Percentiles rank a stretch among this genome's conserved stretches.
phyloP scores from a whole-genome alignment of 2,113 vertebrate species.

The Serilophus lunatus region DNA sequence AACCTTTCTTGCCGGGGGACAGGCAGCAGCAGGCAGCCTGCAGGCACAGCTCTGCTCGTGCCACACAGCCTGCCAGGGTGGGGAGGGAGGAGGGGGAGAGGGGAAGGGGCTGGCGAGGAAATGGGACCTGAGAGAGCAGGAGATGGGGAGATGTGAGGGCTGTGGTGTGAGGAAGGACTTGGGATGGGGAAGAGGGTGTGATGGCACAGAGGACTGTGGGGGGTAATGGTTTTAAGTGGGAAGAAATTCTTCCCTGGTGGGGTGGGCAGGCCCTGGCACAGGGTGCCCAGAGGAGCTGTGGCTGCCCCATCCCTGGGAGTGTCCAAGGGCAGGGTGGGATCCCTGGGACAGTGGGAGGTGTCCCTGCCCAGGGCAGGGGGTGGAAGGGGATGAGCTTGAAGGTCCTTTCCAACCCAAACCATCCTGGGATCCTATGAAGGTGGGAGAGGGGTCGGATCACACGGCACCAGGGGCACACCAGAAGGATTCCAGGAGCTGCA shows the following conservation, averaged over 20 bases:
- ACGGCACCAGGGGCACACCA: rapidly evolving
- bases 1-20: not conserved
- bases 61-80: not conserved
- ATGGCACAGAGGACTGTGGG: rapidly evolving
- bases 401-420: not conserved
- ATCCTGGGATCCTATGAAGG: not conserved
- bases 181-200: rapidly evolving
- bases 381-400: rapidly evolving
- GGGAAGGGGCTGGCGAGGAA: not conserved
- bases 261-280: rapidly evolving
- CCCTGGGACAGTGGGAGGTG: rapidly evolving
- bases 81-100: not conserved
- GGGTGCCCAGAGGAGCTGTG: not conserved
- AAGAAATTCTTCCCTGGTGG: not conserved
- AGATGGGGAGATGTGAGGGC: rapidly evolving
- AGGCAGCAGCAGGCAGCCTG: not conserved
- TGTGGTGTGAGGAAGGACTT: not conserved
- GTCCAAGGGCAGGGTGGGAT: not conserved
- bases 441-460: not conserved
- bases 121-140: not conserved
- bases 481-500: not conserved
- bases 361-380: not conserved
- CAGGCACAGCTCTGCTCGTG: not conserved
- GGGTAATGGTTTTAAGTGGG: rapidly evolving
- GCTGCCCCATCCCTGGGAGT: not conserved